phyloP scores from a whole-genome alignment of 92 coral and sea anemone species.

The Meandrina meandrites region DNA sequence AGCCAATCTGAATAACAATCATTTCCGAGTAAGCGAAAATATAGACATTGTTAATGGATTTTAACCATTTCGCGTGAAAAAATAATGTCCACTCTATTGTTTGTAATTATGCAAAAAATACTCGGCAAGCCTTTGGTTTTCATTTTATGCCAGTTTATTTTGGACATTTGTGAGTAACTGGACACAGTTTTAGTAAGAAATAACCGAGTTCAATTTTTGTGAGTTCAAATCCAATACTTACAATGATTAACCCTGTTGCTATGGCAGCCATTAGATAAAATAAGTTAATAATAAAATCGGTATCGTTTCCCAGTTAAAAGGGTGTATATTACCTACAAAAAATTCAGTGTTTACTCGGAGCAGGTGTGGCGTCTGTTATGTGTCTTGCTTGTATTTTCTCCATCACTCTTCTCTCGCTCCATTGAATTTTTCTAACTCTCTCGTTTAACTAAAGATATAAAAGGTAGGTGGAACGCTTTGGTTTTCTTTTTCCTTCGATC shows the following conservation, averaged over 20 bases:
- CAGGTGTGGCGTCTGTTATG: not conserved
- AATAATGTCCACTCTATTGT: not conserved
- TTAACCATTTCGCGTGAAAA: not conserved
- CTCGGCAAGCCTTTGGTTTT: not conserved
- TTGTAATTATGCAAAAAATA: not conserved
- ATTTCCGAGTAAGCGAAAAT: not conserved
- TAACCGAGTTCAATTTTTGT: not conserved
- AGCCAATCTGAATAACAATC: not conserved
- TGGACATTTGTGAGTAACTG: not conserved
- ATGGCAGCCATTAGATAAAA: not conserved
- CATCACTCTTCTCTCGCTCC: not conserved
- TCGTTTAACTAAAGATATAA: not conserved
- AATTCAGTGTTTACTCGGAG: not conserved
- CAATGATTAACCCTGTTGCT: not conserved
- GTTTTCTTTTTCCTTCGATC: not conserved
- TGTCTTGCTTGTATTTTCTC: not conserved
- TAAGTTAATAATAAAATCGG: constrained; percentile 1
- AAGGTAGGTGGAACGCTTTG: not conserved
- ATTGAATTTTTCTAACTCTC: not conserved
- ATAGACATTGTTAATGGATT: not conserved
- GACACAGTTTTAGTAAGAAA: not conserved
- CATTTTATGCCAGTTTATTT: not conserved
- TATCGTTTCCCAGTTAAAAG: constrained; percentile 2
- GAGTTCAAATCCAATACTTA: not conserved
- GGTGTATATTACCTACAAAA: not conserved